Base-by-base conservation (phyloP, 2,113 vertebrate species). In the Gnathonemus longibarbis region DNA sequence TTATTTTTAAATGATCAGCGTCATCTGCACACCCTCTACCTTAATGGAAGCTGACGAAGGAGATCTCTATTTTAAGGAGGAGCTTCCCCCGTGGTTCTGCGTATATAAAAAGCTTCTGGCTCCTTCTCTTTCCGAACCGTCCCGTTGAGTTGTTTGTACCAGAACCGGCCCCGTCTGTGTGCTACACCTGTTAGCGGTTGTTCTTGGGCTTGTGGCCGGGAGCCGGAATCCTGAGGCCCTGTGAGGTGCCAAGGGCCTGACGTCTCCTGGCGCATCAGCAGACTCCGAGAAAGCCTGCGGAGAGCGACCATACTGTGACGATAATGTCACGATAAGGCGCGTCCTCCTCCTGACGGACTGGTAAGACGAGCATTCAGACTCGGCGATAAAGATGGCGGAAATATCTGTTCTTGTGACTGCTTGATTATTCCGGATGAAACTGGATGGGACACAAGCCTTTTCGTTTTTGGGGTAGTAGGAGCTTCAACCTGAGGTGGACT, bases 271-370 rank as follows among this genome's bases (percentile, higher is more conserved):
- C 2, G n/a, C 49, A 46, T 49, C 45, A 86, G 48, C 48, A 86
- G 24, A 50, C 48, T n/a, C 45, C 21, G 17, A 7, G 31, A 8
- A 42, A 19, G 5, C 74, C 17, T 80, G 74, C 2, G 15, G 74
- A 42, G 74, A 80, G 35, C 5, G 45, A n/a, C 50, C 50, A 7
- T 35, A 49, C 17, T 35, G 85, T 21, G 49, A 53, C 17, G 84
- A 48, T 13, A 13, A n/a, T n/a, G 84, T 85, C 84, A 0, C 0
- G 62, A 27, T 74, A 24, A 31, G n/a, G 9, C 3, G 88, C 80
- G 83, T 91, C 92, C 90, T 91, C 89, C 87, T 90, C 90, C 92
- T 92, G 92, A 92, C 90, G 90, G 66, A 31, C 88, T 35, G 91
- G 42, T 11, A 8, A 42, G 11, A 19, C 2, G 13, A 6, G 11